Evolutionary conservation across 1,140 invertebrate species (phyloP), one percentile per base, ranked within the genome.

Genomic region (Conopomorpha cramerella): DNA sequence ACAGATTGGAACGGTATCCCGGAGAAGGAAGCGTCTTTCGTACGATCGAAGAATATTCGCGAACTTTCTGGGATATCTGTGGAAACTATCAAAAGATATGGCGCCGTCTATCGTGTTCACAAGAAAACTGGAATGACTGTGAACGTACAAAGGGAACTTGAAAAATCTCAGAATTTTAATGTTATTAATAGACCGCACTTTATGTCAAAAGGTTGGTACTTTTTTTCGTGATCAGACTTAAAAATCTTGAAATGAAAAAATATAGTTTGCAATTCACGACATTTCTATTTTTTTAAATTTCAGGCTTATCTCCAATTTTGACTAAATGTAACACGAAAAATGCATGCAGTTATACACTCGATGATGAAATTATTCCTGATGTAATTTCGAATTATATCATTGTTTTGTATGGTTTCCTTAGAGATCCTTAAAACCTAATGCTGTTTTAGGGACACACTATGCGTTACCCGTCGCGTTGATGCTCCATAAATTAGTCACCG

Each of bases 241-340:
- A n/a, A n/a, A n/a, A n/a, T n/a, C n/a, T n/a, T n/a, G n/a, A n/a
- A n/a, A n/a, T n/a, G n/a, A n/a, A n/a, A n/a, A n/a, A n/a, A n/a
- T n/a, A n/a, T n/a, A n/a, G n/a, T n/a, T n/a, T n/a, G n/a, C n/a
- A n/a, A n/a, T n/a, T n/a, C n/a, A n/a, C n/a, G n/a, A n/a, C n/a
- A n/a, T 26, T 39, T 16, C 23, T 33, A 27, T 30, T 23, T 27
- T 32, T 37, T 38, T 16, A 32, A 43, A 30, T 48, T 55, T 16
- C 38, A 73, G 68, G 68, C 8, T 60, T 68, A 56, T 73, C 68
- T 8, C 65, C 42, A 36, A 66, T 70, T 23, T 58, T 58, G 29
- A 17, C 44, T 23, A 46, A 57, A 16, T 45, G 37, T 32, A 40
- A 36, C 27, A 38, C 36, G 11, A 56, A 59, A 51, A 42, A 19